These are phyloP conservation scores for Macropodus opercularis DNA, from an alignment of 2,797 vertebrate genomes.

Conservation along the genomic window DNA sequence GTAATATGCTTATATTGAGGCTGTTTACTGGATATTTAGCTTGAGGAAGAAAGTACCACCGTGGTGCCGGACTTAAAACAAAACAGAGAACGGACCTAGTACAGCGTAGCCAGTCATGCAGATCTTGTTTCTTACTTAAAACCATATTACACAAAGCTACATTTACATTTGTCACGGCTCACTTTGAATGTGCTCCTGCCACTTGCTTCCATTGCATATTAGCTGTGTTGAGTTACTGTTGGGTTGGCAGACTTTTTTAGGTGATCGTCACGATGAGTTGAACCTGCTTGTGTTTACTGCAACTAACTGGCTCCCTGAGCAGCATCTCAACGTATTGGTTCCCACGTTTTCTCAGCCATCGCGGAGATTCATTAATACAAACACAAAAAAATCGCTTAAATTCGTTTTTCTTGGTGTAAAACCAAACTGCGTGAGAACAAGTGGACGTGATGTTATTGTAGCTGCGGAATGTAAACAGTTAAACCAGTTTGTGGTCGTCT, in stretches of 20 bases:
- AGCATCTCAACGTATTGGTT: slow-evolving; percentile 51
- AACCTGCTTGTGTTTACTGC: slow-evolving; percentile 60
- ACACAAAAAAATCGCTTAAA: slow-evolving; percentile 26
- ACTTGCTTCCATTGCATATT: slow-evolving; percentile 46
- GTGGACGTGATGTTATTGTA: slow-evolving; percentile 23
- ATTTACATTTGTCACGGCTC: slow-evolving; percentile 9
- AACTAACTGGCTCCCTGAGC: slow-evolving; percentile 32
- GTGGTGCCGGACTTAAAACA: not conserved
- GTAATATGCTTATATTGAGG: too few species aligned
- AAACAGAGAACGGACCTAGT: not conserved
- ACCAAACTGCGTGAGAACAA: slow-evolving; percentile 24
- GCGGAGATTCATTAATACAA: slow-evolving; percentile 39
- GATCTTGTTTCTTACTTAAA: not conserved
- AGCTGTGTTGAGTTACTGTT: slow-evolving; percentile 39
- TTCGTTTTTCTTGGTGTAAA: slow-evolving; percentile 41
- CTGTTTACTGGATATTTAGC: not conserved
- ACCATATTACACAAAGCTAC: slow-evolving; percentile 1
- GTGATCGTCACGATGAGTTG: slow-evolving; percentile 63
- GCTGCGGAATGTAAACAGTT: slow-evolving; percentile 27
- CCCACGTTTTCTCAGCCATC: slow-evolving; percentile 38
- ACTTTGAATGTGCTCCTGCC: slow-evolving; percentile 18
- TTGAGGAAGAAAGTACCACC: not conserved
- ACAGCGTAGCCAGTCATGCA: not conserved
- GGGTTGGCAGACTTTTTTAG: slow-evolving; percentile 49
- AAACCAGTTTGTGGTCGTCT: not conserved